These are phyloP conservation scores for Caenorhabditis parvicauda DNA, from an alignment of 2,888 invertebrate genomes.

Conservation along the genomic window DNA sequence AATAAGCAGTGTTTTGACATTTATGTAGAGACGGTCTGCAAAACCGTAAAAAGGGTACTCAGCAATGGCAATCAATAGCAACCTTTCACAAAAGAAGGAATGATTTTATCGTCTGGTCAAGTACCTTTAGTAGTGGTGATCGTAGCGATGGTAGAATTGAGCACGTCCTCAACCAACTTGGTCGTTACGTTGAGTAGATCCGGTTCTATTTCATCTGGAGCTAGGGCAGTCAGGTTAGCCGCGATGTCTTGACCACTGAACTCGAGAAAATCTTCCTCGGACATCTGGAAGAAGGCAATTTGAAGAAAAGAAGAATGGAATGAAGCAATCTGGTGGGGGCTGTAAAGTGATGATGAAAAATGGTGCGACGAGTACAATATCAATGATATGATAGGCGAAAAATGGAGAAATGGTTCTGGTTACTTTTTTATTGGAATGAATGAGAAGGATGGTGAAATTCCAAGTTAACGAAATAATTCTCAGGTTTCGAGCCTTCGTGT, in stretches of 20 bases:
- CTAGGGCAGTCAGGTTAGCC: constrained; percentile 9
- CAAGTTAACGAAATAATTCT: no score
- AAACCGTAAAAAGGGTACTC: no score
- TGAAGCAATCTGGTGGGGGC: not conserved
- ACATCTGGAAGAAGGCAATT: no score
- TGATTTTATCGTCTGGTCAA: constrained; percentile 7
- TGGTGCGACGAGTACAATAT: not conserved
- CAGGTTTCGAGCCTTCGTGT: no score
- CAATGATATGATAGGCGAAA: not conserved
- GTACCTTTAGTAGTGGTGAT: constrained; percentile 3
- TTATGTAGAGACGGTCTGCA: no score
- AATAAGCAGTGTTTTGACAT: no score
- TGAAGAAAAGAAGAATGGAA: not conserved
- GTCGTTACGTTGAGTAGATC: no score
- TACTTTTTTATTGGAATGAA: no score
- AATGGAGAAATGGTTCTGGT: no score
- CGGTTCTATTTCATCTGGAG: constrained; percentile 10
- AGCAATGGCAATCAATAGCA: no score
- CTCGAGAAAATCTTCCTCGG: constrained; percentile 17
- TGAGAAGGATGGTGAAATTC: no score
- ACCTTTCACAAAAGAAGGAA: not conserved
- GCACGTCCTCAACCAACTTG: constrained; percentile 8
- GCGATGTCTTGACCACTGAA: constrained; percentile 22
- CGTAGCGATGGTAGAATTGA: constrained; percentile 1
- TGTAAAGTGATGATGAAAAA: not conserved